These are phyloP conservation scores for Pocillopora meandrina DNA, from an alignment of 92 coral and sea anemone species.

Conservation along the genomic window DNA sequence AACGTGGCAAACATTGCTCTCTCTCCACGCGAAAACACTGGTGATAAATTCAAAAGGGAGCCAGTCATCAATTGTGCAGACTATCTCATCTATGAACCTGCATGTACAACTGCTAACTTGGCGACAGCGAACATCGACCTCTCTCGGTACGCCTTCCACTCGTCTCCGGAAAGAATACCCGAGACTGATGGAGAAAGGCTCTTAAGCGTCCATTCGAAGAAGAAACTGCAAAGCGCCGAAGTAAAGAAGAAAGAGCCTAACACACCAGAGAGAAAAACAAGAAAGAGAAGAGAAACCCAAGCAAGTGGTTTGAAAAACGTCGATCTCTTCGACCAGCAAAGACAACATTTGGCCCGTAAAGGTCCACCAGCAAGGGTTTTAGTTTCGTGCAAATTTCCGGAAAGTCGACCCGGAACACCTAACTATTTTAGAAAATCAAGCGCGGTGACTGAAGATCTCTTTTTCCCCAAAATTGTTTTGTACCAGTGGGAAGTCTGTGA, in stretches of 20 bases:
- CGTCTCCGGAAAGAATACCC: slow-evolving; percentile 16
- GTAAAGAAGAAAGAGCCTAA: background rate
- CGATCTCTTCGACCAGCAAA: slow-evolving; percentile 23
- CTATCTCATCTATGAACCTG: slow-evolving; percentile 9
- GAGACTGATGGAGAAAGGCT: slow-evolving; percentile 29
- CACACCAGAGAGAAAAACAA: background rate
- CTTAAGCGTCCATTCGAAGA: background rate
- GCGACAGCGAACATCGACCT: background rate
- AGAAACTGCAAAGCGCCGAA: background rate
- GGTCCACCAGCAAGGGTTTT: slow-evolving; percentile 17
- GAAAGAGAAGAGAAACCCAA: background rate
- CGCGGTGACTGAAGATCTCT: background rate
- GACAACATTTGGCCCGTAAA: background rate
- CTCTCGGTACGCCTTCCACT: slow-evolving; percentile 23
- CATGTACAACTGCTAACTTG: background rate
- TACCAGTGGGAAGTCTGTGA: slow-evolving; percentile 40
- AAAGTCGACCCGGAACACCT: background rate
- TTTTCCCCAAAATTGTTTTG: slow-evolving; percentile 19
- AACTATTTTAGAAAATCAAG: background rate
- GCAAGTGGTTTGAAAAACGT: background rate
- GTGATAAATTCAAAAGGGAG: background rate
- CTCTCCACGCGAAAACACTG: slow-evolving; percentile 18
- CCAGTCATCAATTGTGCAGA: background rate
- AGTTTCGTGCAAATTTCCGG: background rate
- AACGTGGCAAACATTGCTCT: slow-evolving; percentile 24